phyloP scores from a whole-genome alignment of 2,113 vertebrate genomes.

The Notiomystis cincta region DNA sequence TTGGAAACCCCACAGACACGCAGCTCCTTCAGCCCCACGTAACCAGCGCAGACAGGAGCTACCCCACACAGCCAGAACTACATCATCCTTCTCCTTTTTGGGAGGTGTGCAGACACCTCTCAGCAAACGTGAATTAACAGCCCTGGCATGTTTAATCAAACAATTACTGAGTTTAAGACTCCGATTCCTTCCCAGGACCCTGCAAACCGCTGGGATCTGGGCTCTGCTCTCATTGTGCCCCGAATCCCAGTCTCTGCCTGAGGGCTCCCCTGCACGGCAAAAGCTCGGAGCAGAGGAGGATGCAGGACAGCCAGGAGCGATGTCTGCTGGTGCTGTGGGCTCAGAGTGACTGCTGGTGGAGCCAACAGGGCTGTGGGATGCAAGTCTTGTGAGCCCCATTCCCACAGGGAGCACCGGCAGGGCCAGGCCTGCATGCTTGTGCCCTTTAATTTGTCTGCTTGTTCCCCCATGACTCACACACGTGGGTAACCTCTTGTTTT shows the following conservation, averaged over 20 bases:
- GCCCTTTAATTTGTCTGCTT: neutral
- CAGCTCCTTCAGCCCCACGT: fast-evolving
- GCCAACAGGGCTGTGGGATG: neutral
- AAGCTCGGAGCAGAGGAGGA: neutral
- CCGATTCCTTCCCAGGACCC: neutral
- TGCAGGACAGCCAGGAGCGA: neutral
- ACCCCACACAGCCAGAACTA: neutral
- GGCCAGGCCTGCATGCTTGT: neutral
- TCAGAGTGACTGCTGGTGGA: neutral
- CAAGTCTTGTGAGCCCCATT: neutral
- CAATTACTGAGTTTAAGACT: neutral
- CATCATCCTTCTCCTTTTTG: neutral
- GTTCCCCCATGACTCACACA: neutral
- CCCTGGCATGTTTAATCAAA: neutral
- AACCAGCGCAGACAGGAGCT: neutral
- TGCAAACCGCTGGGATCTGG: neutral
- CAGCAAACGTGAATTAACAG: neutral
- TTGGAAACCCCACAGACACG: fast-evolving
- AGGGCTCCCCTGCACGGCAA: neutral
- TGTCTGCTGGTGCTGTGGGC: neutral
- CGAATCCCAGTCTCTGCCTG: neutral
- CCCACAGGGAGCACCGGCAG: neutral
- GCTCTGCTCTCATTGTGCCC: fast-evolving
- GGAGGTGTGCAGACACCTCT: neutral
- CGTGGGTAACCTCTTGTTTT: slow-evolving; percentile 1